Evolutionary conservation across 2,113 vertebrate genomes (phyloP), one percentile per base, ranked within the genome.

Genomic region (Acrocephalus kingi): DNA sequence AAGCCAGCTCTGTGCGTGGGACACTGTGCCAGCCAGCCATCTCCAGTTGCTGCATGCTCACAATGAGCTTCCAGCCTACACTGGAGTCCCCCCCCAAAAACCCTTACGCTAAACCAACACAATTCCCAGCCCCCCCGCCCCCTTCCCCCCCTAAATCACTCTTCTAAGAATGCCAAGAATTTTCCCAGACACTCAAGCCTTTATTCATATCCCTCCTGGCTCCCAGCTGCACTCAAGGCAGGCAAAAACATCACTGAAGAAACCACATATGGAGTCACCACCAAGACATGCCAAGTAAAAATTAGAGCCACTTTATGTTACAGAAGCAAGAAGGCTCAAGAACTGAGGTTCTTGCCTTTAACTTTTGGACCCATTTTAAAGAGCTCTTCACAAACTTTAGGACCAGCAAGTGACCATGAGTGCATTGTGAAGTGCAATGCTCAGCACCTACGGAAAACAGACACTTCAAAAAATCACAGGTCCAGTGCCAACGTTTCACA

Each of bases 111-210:
- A 64, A 72, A 74, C 45, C 71, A 87, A 81, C 63, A 45, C 73
- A 72, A 87, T 80, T 76, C 73, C 78, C 86, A 94, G 84, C 49
- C 52, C 51, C 30, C 33, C 41, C 49, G 48, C 51, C 62, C 45
- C 35, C 16, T 30, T 7, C 30, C 12, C 22, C 39, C 25, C 31
- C 90, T 76, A 89, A 90, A 83, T 74, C 7, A 0, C 64, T 76
- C 90, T 80, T 83, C 77, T 79, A 97, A 93, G 97, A 98, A 98
- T 97, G 97, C 93, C 54, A 98, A 92, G 98, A 98, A 98, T 98
- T 97, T 97, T 97, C 97, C 97, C 96, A 98, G 97, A 97, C 97
- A 97, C 94, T 96, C 63, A 9, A 66, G 90, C 73, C 87, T 96
- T 97, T 97, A 94, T 97, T 95, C 96, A 12, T 13, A 61, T 54